Evolutionary conservation across 2,888 invertebrate genomes (phyloP), one percentile per base, ranked within the genome.

Genomic region (Tipula confusa): DNA sequence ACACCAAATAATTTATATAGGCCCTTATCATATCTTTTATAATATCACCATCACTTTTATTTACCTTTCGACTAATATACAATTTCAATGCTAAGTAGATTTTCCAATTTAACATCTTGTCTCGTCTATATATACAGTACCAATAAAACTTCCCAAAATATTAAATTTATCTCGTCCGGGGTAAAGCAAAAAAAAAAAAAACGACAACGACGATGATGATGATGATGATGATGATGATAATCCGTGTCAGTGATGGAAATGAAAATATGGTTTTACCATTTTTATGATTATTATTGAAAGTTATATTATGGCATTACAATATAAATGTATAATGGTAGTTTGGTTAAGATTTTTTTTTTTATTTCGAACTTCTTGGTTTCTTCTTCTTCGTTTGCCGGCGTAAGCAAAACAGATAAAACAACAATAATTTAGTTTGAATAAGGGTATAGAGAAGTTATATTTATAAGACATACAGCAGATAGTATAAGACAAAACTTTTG

Each of bases 291-390:
- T 64, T 64, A 64, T 64, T 64, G 64, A 64, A 64, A 64, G 64
- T 64, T 64, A 64, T 64, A 64, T 64, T 64, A 64, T 64, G 24
- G 64, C 64, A 64, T 64, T 64, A 64, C 64, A 64, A 64, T 64
- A 64, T 64, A n/a, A n/a, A n/a, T n/a, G n/a, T n/a, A 64, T 24
- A 64, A 64, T 24, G 64, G 64, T 64, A 64, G 64, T 64, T 64
- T 64, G 64, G 64, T 64, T 64, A 64, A 64, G 64, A 64, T 64
- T 64, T 64, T 64, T 64, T 2, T 15, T 43, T 43, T 43, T 43
- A n/a, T 15, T 24, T 9, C 64, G 24, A 64, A 64, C 64, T 64
- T 43, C 43, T 43, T 43, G 43, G 0, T 43, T 43, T 43, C 43
- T 15, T 43, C 43, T 15, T 43, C 43, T 5, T 43, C 43, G 43